These are phyloP conservation scores for Candoia aspera DNA, from an alignment of 2,113 vertebrate species.

Conservation along the genomic window DNA sequence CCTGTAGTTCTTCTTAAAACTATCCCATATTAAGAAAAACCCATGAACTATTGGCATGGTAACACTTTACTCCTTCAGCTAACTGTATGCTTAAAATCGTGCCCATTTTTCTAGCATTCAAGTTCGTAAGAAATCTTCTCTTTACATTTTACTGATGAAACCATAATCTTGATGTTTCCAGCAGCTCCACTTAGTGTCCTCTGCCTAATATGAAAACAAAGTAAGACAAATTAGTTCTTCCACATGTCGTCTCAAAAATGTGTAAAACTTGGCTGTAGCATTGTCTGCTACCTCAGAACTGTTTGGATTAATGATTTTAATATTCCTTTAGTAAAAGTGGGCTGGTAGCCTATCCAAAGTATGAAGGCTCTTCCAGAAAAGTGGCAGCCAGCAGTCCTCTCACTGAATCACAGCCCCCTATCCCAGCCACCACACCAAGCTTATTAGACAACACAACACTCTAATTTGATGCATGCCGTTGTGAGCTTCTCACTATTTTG, in stretches of 20 bases:
- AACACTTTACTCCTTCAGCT: conserved; percentile 20
- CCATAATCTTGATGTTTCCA: not conserved
- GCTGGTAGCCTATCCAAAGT: not conserved
- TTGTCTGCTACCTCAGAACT: not conserved
- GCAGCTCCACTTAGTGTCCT: conserved; percentile 64
- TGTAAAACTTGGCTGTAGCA: not conserved
- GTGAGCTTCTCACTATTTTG: not conserved
- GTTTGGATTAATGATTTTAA: not conserved
- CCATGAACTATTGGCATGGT: conserved; percentile 6
- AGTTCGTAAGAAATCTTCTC: conserved; percentile 19
- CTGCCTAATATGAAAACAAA: conserved; percentile 66
- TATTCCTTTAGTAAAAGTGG: not conserved
- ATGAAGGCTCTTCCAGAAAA: not conserved
- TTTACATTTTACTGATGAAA: conserved; percentile 27
- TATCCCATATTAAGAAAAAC: not conserved
- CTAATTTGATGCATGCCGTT: not conserved
- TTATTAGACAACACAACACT: not conserved
- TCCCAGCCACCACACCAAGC: too few relatives aligned
- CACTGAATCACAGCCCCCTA: not conserved
- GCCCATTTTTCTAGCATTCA: conserved; percentile 16
- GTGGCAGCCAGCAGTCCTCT: not conserved
- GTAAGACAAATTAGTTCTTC: conserved; percentile 41
- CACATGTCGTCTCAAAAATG: not conserved
- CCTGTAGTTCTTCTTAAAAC: conserved; percentile 21
- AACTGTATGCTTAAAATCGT: conserved; percentile 32